Evolutionary conservation across 2,797 vertebrate species (phyloP), one percentile per base, ranked within the genome.

Genomic region (Crenichthys baileyi): DNA sequence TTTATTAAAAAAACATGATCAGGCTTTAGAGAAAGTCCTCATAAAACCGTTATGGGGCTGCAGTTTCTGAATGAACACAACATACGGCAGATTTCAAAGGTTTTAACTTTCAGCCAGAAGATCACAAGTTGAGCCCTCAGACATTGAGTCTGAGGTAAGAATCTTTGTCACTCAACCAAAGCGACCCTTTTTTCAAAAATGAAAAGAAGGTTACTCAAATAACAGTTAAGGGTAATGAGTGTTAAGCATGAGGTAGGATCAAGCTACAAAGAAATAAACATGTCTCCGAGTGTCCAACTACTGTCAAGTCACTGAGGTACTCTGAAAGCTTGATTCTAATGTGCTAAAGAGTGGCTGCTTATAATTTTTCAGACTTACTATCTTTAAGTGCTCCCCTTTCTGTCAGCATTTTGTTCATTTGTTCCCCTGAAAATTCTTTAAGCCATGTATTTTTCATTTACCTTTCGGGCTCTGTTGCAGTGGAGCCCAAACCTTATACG

Each of bases 181-280:
- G 55, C 11, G 50, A 24, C n/a, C 67, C 22, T 50, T 51, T 50
- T 39, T 68, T 39, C 77, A 51, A 78, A 65, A 63, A 48, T 20
- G 31, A 56, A 75, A 53, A 80, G 6, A 15, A 44, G 26, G 39
- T 36, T 56, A 55, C 46, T 55, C 72, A 63, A 56, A 41, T 73
- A 70, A 80, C 48, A 9, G 63, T 70, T 1, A 65, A 78, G 70
- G 41, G 79, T 41, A 20, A 75, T 72, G 76, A 86, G 75, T 75
- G 79, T 71, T 78, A 68, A 90, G 72, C 81, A 85, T 85, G 88
- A 93, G 93, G 91, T 90, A 92, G 91, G 76, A 83, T 70, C 79
- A 88, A 78, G 84, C 74, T 22, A 86, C 70, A 70, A 72, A 67
- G 72, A 80, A 86, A 41, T 72, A 46, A 61, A 56, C 51, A 74